These are phyloP conservation scores for Xiphophorus birchmanni DNA, from an alignment of 2,797 vertebrate genomes.

Conservation along the genomic window DNA sequence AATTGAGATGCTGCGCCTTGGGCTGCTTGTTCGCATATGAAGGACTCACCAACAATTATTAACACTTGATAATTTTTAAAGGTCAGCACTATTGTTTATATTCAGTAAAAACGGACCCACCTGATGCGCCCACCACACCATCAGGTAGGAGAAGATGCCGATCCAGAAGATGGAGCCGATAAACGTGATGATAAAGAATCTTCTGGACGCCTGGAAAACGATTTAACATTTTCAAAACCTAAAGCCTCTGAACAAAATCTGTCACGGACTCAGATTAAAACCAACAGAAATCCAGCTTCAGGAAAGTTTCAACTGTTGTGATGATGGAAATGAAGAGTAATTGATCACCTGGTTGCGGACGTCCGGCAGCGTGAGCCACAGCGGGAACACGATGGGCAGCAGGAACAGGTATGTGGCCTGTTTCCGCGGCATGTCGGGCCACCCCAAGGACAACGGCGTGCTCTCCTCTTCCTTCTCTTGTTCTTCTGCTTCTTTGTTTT, in stretches of 20 bases:
- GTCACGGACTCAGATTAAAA: neutral
- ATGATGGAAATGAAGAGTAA: neutral
- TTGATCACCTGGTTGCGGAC: constrained; percentile 90
- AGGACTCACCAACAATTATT: neutral
- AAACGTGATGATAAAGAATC: constrained; percentile 87
- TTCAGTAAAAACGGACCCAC: constrained; percentile 63
- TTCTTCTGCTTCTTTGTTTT: constrained; percentile 55
- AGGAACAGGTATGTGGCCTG: constrained; percentile 89
- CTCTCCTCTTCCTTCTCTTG: constrained; percentile 79
- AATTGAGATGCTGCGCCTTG: neutral
- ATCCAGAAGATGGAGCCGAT: constrained; percentile 94
- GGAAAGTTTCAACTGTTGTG: neutral
- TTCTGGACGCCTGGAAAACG: constrained; percentile 84
- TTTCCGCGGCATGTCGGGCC: constrained; percentile 88
- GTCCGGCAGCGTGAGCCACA: constrained; percentile 93
- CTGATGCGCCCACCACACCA: constrained; percentile 99
- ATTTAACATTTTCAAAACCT: neutral
- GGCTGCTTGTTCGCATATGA: neutral
- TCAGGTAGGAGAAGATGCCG: constrained; percentile 91
- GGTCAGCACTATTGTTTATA: neutral
- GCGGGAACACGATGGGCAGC: constrained; percentile 90
- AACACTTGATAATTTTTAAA: too few species aligned
- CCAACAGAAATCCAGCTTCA: neutral
- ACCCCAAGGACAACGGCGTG: constrained; percentile 90
- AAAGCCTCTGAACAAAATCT: neutral